A percentile compares a stretch with the other conserved stretches of the same genome.
phyloP scores from a whole-genome alignment of 1,140 invertebrate species.

The Drosophila albomicans region DNA sequence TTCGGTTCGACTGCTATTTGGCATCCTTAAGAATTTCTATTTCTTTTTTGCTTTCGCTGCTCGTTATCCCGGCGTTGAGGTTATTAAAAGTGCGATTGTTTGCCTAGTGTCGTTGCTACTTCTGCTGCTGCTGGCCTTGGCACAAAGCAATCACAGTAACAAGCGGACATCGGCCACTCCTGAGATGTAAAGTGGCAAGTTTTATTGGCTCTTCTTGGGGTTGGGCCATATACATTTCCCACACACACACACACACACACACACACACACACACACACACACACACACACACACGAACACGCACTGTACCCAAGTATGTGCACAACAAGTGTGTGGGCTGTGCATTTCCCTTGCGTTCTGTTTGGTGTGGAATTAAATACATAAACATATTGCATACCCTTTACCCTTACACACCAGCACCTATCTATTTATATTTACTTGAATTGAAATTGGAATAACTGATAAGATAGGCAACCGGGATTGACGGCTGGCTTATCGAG shows the following conservation, averaged over 20 bases:
- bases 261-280: no score
- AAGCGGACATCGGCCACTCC: constrained; percentile 30
- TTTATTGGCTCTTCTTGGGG: constrained; percentile 25
- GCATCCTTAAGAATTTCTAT: constrained; percentile 24
- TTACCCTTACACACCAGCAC: no score
- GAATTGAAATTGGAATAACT: constrained; percentile 44
- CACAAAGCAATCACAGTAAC: constrained; percentile 37
- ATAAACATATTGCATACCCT: constrained; percentile 6
- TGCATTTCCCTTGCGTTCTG: constrained; percentile 14
- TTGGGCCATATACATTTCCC: neutral
- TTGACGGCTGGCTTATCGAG: constrained; percentile 49
- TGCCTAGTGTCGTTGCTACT: constrained; percentile 12
- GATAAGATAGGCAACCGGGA: constrained; percentile 41
- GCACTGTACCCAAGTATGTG: neutral
- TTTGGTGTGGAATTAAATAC: constrained; percentile 1
- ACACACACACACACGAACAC: no score
- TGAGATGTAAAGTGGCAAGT: constrained; percentile 30
- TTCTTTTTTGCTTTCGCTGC: neutral
- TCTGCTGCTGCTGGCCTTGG: constrained; percentile 25
- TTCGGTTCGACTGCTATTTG: neutral
- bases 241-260: no score
- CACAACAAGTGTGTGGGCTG: constrained; percentile 25
- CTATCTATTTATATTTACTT: constrained; percentile 26
- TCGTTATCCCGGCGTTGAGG: constrained; percentile 22
- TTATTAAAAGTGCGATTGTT: constrained; percentile 68